Evolutionary conservation across 2,113 vertebrate species (phyloP).

Genomic region (Sterna hirundo): DNA sequence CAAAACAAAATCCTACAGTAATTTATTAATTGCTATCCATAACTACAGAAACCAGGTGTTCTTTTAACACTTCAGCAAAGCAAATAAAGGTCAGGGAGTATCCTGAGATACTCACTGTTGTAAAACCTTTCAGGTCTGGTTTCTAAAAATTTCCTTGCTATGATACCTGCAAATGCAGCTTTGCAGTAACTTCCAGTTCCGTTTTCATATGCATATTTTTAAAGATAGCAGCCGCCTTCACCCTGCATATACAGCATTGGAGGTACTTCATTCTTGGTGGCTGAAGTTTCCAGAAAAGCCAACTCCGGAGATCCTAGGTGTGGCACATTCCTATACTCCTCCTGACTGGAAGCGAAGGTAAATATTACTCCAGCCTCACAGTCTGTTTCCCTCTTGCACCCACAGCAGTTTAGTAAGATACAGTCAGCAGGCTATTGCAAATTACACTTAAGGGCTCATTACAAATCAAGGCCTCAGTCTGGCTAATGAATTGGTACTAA

Average conservation of each 20-base stretch:
- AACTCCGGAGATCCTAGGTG: background rate
- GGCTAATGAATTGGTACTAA: background rate
- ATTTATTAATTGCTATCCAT: background rate
- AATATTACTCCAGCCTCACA: conserved; percentile 27
- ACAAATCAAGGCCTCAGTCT: background rate
- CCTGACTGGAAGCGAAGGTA: conserved; percentile 15
- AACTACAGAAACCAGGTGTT: background rate
- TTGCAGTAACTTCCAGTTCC: background rate
- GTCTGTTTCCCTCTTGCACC: background rate
- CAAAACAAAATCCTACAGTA: background rate
- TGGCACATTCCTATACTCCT: conserved; percentile 49
- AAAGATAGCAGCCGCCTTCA: background rate
- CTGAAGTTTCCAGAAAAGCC: background rate
- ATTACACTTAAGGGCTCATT: background rate
- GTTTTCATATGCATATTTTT: background rate
- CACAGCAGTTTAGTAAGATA: background rate
- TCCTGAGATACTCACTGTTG: background rate
- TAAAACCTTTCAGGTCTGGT: background rate
- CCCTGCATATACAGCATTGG: rapidly evolving
- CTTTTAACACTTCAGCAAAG: background rate
- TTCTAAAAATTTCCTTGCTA: background rate
- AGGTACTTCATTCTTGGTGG: background rate
- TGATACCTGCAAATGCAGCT: conserved; percentile 22
- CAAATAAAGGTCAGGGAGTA: background rate
- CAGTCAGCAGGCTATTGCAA: background rate